Conservation (phyloP, 2,888 invertebrate genomes). For the Troilus luridus region DNA sequence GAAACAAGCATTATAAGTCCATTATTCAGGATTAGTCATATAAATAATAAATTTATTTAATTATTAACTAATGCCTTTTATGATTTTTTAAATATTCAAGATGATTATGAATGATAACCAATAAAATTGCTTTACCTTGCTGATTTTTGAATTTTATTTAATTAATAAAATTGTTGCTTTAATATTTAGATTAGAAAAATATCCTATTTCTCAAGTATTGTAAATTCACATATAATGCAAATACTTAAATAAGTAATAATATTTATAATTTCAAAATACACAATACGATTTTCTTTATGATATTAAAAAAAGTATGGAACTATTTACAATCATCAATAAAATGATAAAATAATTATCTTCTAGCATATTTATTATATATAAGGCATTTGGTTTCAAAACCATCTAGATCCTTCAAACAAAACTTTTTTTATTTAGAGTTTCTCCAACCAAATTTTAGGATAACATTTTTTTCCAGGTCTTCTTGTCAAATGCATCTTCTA, state of each 20-base stretch:
- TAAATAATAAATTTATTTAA: neutral
- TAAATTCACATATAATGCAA: neutral
- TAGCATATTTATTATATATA: too few species aligned
- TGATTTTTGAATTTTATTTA: too few species aligned
- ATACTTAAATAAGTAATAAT: neutral
- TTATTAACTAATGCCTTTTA: neutral
- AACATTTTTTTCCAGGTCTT: too few species aligned
- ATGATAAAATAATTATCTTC: neutral
- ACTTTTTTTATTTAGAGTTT: too few species aligned
- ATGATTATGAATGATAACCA: too few species aligned
- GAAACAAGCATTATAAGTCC: neutral
- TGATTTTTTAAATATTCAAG: too few species aligned
- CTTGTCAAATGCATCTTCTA: too few species aligned
- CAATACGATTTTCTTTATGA: neutral
- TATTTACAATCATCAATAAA: neutral
- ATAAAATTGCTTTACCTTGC: too few species aligned
- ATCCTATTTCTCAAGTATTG: too few species aligned
- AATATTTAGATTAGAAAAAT: neutral
- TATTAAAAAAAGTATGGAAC: neutral
- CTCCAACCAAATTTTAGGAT: too few species aligned
- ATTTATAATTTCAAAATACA: neutral
- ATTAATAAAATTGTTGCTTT: neutral
- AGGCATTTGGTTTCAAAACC: too few species aligned
- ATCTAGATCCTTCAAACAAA: too few species aligned
- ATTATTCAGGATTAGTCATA: neutral